Evolutionary conservation across 2,888 invertebrate species (phyloP), one percentile per base, ranked within the genome.

Genomic region (Parasteatoda lunata): DNA sequence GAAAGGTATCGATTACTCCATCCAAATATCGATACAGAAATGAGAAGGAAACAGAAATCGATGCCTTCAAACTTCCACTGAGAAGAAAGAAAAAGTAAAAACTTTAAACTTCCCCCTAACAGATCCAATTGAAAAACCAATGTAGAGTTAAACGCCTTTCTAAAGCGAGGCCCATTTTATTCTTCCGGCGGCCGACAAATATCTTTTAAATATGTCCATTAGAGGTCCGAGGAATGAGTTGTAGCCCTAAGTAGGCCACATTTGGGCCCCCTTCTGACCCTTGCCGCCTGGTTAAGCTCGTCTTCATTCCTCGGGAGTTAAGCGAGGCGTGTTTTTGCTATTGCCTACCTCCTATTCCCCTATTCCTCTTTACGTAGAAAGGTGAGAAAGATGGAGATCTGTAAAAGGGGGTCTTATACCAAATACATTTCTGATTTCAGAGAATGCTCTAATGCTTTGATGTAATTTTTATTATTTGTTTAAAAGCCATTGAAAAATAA

Each of bases 201-300:
- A 83, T 83, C 83, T 83, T 83, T 83, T 83, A 83, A 83, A 83
- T 83, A 83, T 83, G 83, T 83, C 83, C 83, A 83, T 83, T 83
- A 77, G 77, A 83, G 77, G 71, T 77, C 83, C 76, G 65, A 71
- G 65, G 66, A 77, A 71, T 83, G 65, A 70, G 83, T 66, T 48
- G 69, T 48, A 65, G 69, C 76, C 76, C 69, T 69, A 76, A 82
- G 82, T 82, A 76, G 82, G 49, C 76, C 75, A 59, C 72, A 78
- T 78, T 69, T 52, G 48, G 45, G 47, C 51, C 54, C 71, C 64
- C 71, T 69, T 64, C 73, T 69, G 70, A 77, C 77, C 83, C 83
- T 83, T 83, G 72, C 83, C 77, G 77, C 83, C 54, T 70, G 71
- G 70, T 15, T 77, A 70, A 71, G 54, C 70, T 68, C 81, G 81